Conservation (phyloP, 2,113 vertebrate species). For the Litocranius walleri region DNA sequence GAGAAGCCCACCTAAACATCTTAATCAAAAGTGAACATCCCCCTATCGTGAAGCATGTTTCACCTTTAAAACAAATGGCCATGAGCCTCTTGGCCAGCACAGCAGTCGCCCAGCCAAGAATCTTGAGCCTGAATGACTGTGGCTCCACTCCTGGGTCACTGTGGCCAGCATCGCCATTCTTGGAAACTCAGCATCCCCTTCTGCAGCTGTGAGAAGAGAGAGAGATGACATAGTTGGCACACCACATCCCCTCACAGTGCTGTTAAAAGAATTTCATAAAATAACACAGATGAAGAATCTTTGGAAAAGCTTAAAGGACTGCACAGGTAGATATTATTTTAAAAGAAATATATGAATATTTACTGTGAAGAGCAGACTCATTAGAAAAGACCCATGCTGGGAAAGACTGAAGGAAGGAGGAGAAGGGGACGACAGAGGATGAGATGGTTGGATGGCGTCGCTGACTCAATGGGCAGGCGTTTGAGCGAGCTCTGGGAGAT, state of each 20-base stretch:
- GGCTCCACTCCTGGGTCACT: neutral
- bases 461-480: neutral
- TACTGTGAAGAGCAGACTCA: neutral
- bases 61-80: neutral
- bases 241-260: neutral
- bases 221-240: neutral
- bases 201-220: neutral
- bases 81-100: accelerated
- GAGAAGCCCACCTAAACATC: neutral
- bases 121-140: too few relatives aligned
- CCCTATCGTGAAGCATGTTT: neutral
- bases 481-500: neutral
- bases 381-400: neutral
- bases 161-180: neutral
- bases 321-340: neutral
- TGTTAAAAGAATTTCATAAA: neutral
- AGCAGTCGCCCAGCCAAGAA: neutral
- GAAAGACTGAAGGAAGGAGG: neutral
- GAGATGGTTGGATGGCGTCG: neutral
- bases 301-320: neutral
- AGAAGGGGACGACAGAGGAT: neutral
- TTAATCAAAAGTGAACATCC: neutral
- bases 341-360: neutral
- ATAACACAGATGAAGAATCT: neutral
- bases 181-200: neutral